phyloP scores from a whole-genome alignment of 2,797 vertebrate species.

The Micrastur ruficollis region DNA sequence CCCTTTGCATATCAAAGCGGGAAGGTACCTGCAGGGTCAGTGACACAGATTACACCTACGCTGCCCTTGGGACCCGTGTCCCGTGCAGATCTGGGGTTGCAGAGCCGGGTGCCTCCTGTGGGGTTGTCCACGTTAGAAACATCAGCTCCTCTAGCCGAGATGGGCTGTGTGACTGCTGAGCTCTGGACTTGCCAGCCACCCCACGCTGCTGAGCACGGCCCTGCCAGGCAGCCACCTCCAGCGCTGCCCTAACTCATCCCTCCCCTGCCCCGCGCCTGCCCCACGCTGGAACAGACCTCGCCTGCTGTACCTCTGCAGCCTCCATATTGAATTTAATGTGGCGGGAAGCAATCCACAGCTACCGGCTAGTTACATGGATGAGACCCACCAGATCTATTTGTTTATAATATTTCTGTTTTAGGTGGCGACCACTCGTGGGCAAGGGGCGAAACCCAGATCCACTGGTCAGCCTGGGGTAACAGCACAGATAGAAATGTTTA shows the following conservation, averaged over 20 bases:
- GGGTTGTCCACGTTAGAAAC: background rate
- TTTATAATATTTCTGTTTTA: background rate
- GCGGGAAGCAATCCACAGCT: background rate
- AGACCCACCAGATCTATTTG: background rate
- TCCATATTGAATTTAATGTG: accelerated
- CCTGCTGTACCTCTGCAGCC: background rate
- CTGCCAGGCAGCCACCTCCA: background rate
- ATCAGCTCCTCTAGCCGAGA: background rate
- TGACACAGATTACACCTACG: background rate
- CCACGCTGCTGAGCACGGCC: accelerated
- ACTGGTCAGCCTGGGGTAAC: background rate
- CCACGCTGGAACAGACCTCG: background rate
- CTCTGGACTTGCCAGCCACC: background rate
- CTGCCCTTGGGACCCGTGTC: background rate
- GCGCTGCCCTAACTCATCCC: too few species aligned
- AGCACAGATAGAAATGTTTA: background rate
- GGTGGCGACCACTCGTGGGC: background rate
- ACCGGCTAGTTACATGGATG: background rate
- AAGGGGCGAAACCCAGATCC: background rate
- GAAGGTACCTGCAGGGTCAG: background rate
- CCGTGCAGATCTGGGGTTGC: background rate
- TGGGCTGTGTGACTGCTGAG: background rate
- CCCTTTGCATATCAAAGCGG: background rate
- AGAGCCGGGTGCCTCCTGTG: accelerated
- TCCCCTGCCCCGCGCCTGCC: accelerated